Conservation (phyloP, 2,888 invertebrate species). For the Synergus itoensis region DNA sequence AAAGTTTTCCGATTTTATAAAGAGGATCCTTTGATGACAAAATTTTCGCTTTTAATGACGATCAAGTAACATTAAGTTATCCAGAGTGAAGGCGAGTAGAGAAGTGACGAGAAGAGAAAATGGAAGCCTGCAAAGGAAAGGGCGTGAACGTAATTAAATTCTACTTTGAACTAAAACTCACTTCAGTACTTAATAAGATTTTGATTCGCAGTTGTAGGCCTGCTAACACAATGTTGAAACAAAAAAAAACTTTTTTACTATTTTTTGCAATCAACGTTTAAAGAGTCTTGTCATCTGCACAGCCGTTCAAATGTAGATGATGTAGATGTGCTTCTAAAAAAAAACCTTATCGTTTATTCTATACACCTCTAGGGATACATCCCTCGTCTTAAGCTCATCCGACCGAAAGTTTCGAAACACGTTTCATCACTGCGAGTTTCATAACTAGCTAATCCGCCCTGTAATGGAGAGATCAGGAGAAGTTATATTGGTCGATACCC, state of each 20-base stretch:
- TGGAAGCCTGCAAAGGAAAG: constrained; percentile 38
- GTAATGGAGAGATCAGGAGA: constrained; percentile 73
- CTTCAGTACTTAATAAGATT: constrained; percentile 71
- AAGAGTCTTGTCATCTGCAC: too few relatives aligned
- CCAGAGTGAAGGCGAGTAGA: constrained; percentile 46
- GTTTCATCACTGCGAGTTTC: constrained; percentile 67
- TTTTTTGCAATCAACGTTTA: not conserved
- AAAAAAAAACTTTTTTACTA: not conserved
- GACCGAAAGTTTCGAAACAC: constrained; percentile 48
- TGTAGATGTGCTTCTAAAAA: constrained; percentile 11
- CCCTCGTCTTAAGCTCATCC: not conserved
- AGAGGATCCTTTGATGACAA: not conserved
- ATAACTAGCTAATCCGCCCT: constrained; percentile 73
- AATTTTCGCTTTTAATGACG: constrained; percentile 8
- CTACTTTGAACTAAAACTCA: constrained; percentile 70
- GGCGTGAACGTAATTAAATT: constrained; percentile 70
- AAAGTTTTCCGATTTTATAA: too few relatives aligned
- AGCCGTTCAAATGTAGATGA: not conserved
- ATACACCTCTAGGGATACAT: constrained; percentile 20
- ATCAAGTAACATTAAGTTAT: constrained; percentile 18
- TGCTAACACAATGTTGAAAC: constrained; percentile 58
- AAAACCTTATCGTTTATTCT: constrained; percentile 36
- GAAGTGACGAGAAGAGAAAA: constrained; percentile 43
- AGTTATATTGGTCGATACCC: constrained; percentile 48
- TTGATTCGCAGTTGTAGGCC: constrained; percentile 64